Evolutionary conservation across 2,888 invertebrate species (phyloP), one percentile per base, ranked within the genome.

Genomic region (Tupiocoris notatus): DNA sequence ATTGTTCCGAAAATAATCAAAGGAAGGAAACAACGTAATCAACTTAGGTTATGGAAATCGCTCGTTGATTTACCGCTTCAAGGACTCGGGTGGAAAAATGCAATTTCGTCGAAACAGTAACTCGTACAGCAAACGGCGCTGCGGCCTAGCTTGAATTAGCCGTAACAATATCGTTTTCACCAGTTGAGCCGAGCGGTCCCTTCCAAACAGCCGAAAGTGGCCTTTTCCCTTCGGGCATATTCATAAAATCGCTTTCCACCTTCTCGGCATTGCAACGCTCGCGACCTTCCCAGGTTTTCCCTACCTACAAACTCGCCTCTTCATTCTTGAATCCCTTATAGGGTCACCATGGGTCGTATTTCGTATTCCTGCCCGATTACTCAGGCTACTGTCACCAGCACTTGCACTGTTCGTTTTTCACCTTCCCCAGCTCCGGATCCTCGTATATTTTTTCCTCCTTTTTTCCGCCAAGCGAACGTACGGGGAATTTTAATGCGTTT

Each of bases 301-400:
- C 39, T 39, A 7, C 39, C 39, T 39, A 39, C n/a, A 67, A 67
- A 67, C 59, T 16, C 70, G 24, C 22, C 17, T 54, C 68, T 1
- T 12, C 17, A 1, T 22, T 58, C 18, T 22, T 21, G 22, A 39
- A 39, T 24, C 24, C 25, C 59, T 70, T 70, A 70, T 70, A 58
- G 24, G 58, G 59, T 16, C 16, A 12, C 39, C 39, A 39, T 3
- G 12, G 39, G 39, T 24, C 58, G 68, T 24, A 70, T 70, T 68
- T 59, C 59, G 66, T 24, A 66, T 24, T 59, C 70, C 18, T 12
- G 20, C 54, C 24, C 70, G 70, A 70, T 70, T 70, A 70, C 59
- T 70, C 70, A 70, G 39, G 39, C 21, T 23, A 59, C 70, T 70
- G 70, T 70, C 70, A 70, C 59, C 70, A 58, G 70, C 70, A 70